These are phyloP conservation scores for Seriola dumerili DNA, from an alignment of 2,113 vertebrate species.

Conservation along the genomic window DNA sequence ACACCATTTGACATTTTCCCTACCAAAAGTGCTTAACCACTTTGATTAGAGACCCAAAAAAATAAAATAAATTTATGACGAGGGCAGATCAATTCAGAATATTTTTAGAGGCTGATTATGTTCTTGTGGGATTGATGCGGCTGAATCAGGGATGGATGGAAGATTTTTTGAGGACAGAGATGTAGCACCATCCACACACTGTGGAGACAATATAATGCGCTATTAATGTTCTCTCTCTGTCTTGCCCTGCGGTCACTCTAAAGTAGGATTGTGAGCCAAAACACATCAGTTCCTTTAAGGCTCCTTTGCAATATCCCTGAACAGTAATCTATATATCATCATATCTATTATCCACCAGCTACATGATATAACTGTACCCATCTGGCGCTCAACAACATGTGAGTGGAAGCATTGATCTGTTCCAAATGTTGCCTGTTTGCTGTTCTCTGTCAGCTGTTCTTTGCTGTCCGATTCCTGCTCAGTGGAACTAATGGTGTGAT, in stretches of 20 bases:
- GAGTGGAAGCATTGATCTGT: background rate
- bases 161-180: slow-evolving; percentile 16
- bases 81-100: slow-evolving; percentile 50
- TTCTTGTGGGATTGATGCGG: slow-evolving; percentile 28
- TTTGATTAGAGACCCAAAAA: slow-evolving; percentile 60
- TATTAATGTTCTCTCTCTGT: background rate
- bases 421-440: slow-evolving; percentile 24
- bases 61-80: slow-evolving; percentile 24
- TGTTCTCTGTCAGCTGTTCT: background rate
- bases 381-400: background rate
- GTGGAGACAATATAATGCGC: background rate
- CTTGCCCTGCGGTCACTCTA: background rate
- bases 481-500: background rate
- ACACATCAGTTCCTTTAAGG: background rate
- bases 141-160: slow-evolving; percentile 32
- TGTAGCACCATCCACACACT: background rate
- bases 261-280: background rate
- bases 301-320: background rate
- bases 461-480: background rate
- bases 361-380: background rate
- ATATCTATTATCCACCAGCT: background rate
- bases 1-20: slow-evolving; percentile 75
- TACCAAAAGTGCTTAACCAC: slow-evolving; percentile 75
- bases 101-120: slow-evolving; percentile 39
- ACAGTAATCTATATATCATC: background rate